Conservation (phyloP, 2,797 vertebrate genomes). For the Ispidina lecontei region DNA sequence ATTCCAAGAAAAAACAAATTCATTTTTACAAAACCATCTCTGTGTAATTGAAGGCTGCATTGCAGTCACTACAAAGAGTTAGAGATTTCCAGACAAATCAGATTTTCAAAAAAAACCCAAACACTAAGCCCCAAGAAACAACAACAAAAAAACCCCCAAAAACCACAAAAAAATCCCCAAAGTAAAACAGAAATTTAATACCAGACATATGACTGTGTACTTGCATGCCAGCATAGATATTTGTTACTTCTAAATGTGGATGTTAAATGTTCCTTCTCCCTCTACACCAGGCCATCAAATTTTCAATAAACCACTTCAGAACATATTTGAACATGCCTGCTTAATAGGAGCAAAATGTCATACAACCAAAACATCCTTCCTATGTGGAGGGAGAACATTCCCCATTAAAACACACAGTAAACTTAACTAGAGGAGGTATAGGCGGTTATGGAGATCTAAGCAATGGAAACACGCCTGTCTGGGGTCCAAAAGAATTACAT, state of each 20-base stretch:
- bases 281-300: not conserved
- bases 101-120: not conserved
- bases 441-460: conserved; percentile 10
- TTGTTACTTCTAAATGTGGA: not conserved
- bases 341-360: conserved; percentile 9
- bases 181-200: not conserved
- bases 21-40: not conserved
- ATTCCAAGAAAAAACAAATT: not conserved
- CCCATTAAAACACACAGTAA: not conserved
- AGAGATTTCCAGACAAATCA: not conserved
- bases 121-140: not conserved
- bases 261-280: not conserved
- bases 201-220: not conserved
- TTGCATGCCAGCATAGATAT: not conserved
- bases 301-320: not conserved
- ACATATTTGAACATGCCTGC: not conserved
- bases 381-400: not conserved
- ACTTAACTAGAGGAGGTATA: not conserved
- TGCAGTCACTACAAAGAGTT: not conserved
- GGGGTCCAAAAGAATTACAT: conserved; percentile 59
- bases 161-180: not conserved
- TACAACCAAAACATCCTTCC: conserved; percentile 16
- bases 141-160: not conserved
- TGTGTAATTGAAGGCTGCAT: not conserved
- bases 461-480: not conserved